Base-by-base conservation (phyloP, 2,797 vertebrate species). In the Sorex maritimensis region DNA sequence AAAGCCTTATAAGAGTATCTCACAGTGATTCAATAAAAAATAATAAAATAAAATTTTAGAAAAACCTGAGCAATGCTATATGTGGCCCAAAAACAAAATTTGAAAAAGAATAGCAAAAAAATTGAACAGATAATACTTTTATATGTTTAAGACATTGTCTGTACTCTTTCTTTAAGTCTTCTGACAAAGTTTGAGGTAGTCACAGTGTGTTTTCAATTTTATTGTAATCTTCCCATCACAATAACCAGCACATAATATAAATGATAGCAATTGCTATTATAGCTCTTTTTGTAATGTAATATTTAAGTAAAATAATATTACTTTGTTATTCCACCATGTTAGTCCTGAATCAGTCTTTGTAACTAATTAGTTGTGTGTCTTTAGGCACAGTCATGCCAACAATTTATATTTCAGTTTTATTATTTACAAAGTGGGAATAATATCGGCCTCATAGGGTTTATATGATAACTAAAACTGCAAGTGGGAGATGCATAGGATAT, bases 231-330 rank as follows among this genome's bases (percentile, higher is more conserved):
- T 82, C 34, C 75, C 34, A 68, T 79, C 58, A 79, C 58, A 80
- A 23, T 72, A 15, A 79, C 26, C n/a, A 81, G 55, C 9, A 85
- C 67, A 88, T 72, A 72, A 72, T 83, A 83, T 44, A 87, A 77
- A 72, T 72, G 73, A 90, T 73, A 79, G 34, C 26, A 63, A 30
- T 65, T 82, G 61, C n/a, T 19, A 41, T 21, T 30, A 30, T 84
- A 19, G 68, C 72, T 38, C 17, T 78, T 81, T 80, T 72, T 26
- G 73, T 79, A 68, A 78, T 46, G 38, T 10, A 44, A 21, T 44
- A 79, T 68, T 24, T 30, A 73, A 65, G 30, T 91, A 91, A 81
- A 65, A 77, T 73, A 58, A 83, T 55, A 83, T 91, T 44, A 24
- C 17, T 83, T 79, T 73, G 58, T 79, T 13, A 38, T 91, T 90